phyloP scores from a whole-genome alignment of 2,797 vertebrate genomes.

The Hybognathus amarus region DNA sequence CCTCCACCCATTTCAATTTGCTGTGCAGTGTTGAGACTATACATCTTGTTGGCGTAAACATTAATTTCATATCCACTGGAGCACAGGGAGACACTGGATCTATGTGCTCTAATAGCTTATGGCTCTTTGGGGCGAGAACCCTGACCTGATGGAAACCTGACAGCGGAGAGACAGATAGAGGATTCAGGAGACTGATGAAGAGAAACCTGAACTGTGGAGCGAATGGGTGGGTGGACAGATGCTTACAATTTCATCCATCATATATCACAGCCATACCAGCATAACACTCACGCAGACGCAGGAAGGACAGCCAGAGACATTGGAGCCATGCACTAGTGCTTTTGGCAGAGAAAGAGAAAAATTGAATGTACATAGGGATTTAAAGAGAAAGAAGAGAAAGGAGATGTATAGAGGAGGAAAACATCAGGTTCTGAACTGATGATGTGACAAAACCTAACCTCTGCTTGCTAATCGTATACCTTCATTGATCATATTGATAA shows the following conservation, averaged over 20 bases:
- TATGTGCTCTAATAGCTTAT: slow-evolving; percentile 34
- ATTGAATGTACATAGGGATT: neutral
- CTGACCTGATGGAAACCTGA: slow-evolving; percentile 47
- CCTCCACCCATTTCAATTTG: slow-evolving; percentile 35
- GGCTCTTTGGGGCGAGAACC: slow-evolving; percentile 37
- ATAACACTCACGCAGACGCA: slow-evolving; percentile 14
- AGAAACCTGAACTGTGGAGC: slow-evolving; percentile 36
- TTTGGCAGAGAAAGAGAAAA: slow-evolving; percentile 17
- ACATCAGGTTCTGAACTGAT: neutral
- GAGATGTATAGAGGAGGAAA: neutral
- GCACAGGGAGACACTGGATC: slow-evolving; percentile 25
- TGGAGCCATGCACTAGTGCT: slow-evolving; percentile 22
- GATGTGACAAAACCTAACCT: too few species aligned
- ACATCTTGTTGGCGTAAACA: slow-evolving; percentile 45
- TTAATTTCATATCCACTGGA: slow-evolving; percentile 37
- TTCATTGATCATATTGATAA: slow-evolving; percentile 16
- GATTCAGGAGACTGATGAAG: slow-evolving; percentile 28
- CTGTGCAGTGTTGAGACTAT: slow-evolving; percentile 23
- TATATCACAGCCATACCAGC: slow-evolving; percentile 40
- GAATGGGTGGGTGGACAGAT: slow-evolving; percentile 36
- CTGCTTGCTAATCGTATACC: slow-evolving; percentile 20
- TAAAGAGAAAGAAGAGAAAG: neutral
- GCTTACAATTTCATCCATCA: slow-evolving; percentile 38
- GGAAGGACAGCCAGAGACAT: neutral
- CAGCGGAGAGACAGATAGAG: slow-evolving; percentile 30